Evolutionary conservation across 1,140 invertebrate species (phyloP), one percentile per base, ranked within the genome.

Genomic region (Coptotermes formosanus): DNA sequence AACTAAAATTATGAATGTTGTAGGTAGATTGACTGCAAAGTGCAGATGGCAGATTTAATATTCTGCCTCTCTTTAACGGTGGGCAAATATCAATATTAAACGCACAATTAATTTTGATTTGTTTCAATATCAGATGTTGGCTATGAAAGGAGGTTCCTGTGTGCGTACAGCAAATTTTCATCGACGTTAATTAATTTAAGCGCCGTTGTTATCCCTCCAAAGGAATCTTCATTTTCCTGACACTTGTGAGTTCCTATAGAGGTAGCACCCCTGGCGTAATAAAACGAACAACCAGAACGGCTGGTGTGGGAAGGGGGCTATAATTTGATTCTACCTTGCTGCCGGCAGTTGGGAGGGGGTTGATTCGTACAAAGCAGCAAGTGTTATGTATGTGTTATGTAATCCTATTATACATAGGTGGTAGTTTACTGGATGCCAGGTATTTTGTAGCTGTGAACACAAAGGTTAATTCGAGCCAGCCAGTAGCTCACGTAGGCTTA

Each of bases 351-450:
- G 59, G 59, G 21, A n/a, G 21, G 25, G 59, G 59, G 59, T 64
- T 64, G 59, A 64, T 64, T 64, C 59, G 59, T 64, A 64, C 59
- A 64, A 64, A 64, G 21, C 59, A n/a, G 59, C 21, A 64, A 64
- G 59, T 64, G 59, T 64, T 64, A 64, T 64, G 59, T 64, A 64
- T 64, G 55, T 59, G 59, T 64, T 64, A 64, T 64, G 59, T 64
- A 64, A 64, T 64, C 59, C 59, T 23, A 64, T 64, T 64, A 64
- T 64, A 64, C 59, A 64, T 64, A 64, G 59, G 59, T 64, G 14
- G 59, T 64, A 64, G 59, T 64, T 64, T 64, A 64, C 59, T 64
- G 59, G 59, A 64, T 64, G 59, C 59, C 59, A 64, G 59, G 25
- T 48, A 48, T 48, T 48, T 48, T 16, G 45, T 48, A 48, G 45